Evolutionary conservation across 2,888 invertebrate species (phyloP).

Genomic region (Lasioglossum malachurum): DNA sequence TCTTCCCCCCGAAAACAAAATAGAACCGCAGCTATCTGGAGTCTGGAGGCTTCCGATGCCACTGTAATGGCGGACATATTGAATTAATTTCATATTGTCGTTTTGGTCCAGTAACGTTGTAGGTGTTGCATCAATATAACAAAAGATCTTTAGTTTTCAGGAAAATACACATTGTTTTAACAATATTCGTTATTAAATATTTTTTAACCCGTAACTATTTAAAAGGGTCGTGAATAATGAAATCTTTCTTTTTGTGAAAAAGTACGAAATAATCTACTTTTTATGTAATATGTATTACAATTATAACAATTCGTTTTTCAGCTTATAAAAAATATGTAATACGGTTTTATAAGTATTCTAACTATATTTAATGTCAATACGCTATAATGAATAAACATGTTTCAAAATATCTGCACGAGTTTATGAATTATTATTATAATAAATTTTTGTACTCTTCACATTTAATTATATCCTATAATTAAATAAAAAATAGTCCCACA

Average conservation of each 20-base stretch:
- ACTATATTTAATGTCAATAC: not conserved
- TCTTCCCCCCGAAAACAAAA: not conserved
- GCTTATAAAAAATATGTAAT: not conserved
- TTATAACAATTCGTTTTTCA: not conserved
- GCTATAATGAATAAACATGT: slow-evolving; percentile 6
- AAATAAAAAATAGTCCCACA: slow-evolving; percentile 23
- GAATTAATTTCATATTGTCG: not conserved
- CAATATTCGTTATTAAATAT: not conserved
- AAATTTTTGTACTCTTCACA: not conserved
- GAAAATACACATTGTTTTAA: not conserved
- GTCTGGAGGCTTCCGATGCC: not conserved
- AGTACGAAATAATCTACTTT: not conserved
- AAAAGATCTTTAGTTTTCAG: not conserved
- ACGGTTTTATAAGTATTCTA: not conserved
- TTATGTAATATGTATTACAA: slow-evolving; percentile 3
- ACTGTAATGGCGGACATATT: slow-evolving; percentile 4
- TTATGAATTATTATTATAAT: slow-evolving; percentile 6
- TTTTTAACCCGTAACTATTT: not conserved
- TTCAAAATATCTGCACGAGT: not conserved
- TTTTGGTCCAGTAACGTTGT: not conserved
- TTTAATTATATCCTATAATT: slow-evolving; percentile 22
- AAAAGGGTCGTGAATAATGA: not conserved
- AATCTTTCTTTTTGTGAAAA: not conserved
- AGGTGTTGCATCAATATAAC: not conserved
- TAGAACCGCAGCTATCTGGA: not conserved